Evolutionary conservation across 2,797 vertebrate genomes (phyloP), one percentile per base, ranked within the genome.

Genomic region (Sylvia borin): DNA sequence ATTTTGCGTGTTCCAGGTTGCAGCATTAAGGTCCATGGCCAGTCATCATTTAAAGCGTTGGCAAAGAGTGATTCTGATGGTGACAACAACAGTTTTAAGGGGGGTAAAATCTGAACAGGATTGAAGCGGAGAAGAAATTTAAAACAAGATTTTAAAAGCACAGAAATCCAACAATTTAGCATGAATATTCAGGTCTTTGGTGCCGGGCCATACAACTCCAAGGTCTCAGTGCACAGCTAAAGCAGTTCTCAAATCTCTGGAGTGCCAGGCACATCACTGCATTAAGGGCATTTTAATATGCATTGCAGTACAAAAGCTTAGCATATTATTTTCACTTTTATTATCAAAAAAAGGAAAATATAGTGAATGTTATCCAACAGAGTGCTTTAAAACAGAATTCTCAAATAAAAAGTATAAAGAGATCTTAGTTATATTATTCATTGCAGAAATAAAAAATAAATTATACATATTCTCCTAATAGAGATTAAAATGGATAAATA

Each of bases 401-500:
- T 95, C 55, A 73, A 94, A 92, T 85, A 62, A 88, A 89, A 81
- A 84, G 27, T 31, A 83, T 43, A 83, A 64, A 65, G 65, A 51
- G 16, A 72, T 87, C 86, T 96, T 74, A 93, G 92, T 93, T 97
- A 95, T 91, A 95, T 88, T 94, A 95, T 95, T 92, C 90, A 96
- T 94, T 92, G 89, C 94, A 88, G 81, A 96, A 96, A 95, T 85
- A 93, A 95, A 95, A 93, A 89, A 92, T 89, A 85, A 96, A 96
- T 95, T 95, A 96, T 96, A 91, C 78, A 94, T 81, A 68, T 25
- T 92, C 76, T 92, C 81, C 93, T 97, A 96, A 96, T 92, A 93
- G 93, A 96, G 94, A 96, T 97, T 97, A 96, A 95, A 96, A 96
- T 70, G 87, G 94, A 97, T 97, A 92, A 97, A 97, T 97, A 96